A percentile compares a stretch with the other conserved stretches of the same genome.
phyloP scores from a whole-genome alignment of 2,888 invertebrate genomes.

The Xestia rhomboidea region DNA sequence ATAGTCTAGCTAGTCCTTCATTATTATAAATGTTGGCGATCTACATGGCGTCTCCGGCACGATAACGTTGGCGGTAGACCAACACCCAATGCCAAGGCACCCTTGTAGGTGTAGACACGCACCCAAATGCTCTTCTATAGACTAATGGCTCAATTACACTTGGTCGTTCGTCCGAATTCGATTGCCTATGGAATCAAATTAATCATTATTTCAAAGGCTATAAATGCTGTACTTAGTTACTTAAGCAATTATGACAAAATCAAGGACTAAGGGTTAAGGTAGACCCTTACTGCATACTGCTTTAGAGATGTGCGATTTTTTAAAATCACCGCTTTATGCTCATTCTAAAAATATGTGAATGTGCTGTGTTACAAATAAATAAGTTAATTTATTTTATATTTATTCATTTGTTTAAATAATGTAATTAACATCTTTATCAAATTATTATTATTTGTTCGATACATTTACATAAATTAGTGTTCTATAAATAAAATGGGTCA shows the following conservation, averaged over 20 bases:
- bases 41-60: background rate
- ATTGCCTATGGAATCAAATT: background rate
- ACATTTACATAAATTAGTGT: background rate
- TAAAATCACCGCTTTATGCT: background rate
- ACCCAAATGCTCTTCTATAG: background rate
- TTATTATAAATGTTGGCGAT: background rate
- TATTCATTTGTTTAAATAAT: background rate
- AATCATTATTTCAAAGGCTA: too few species aligned
- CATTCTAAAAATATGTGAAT: background rate
- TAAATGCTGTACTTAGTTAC: too few species aligned
- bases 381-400: background rate
- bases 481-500: background rate
- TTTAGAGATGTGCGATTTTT: background rate
- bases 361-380: background rate
- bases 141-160: background rate
- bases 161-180: background rate
- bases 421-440: background rate
- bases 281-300: too few species aligned
- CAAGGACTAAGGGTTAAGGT: too few species aligned
- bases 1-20: background rate
- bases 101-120: background rate
- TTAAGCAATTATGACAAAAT: too few species aligned
- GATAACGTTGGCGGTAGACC: background rate
- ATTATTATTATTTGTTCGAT: background rate
- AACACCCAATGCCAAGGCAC: background rate